Evolutionary conservation across 2,797 vertebrate species (phyloP).

Genomic region (Microctenopoma lineatum): DNA sequence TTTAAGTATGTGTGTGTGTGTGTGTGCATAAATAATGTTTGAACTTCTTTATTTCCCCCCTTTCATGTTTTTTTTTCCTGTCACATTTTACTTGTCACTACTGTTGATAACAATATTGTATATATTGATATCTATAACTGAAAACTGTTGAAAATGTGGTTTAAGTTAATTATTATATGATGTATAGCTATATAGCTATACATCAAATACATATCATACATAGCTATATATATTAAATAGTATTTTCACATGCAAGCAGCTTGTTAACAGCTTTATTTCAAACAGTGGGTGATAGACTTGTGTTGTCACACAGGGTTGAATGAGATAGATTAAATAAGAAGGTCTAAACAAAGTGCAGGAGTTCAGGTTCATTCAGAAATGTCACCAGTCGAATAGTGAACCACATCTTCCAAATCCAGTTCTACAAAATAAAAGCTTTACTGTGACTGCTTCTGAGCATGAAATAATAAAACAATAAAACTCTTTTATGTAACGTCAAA

Average conservation of each 20-base stretch:
- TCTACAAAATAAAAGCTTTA: slow-evolving; percentile 18
- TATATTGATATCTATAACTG: too few relatives aligned
- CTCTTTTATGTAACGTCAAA: slow-evolving; percentile 14
- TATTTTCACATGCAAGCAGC: slow-evolving; percentile 12
- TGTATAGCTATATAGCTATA: too few relatives aligned
- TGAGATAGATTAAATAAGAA: not conserved
- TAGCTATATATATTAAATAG: too few relatives aligned
- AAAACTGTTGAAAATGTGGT: too few relatives aligned
- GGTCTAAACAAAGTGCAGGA: slow-evolving; percentile 32
- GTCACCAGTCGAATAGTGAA: slow-evolving; percentile 5
- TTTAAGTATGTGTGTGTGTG: too few relatives aligned
- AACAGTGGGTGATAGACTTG: slow-evolving; percentile 10
- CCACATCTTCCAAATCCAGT: not conserved
- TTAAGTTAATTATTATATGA: too few relatives aligned
- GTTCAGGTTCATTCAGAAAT: slow-evolving; percentile 11
- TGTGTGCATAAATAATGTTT: too few relatives aligned
- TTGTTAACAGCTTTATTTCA: slow-evolving; percentile 21
- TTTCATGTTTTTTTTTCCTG: too few relatives aligned
- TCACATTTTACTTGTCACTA: too few relatives aligned
- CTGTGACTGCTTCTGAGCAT: not conserved
- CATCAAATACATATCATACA: too few relatives aligned
- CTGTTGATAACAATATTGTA: too few relatives aligned
- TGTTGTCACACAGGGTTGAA: not conserved
- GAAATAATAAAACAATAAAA: slow-evolving; percentile 10
- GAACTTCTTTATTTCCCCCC: too few relatives aligned